A percentile compares a stretch with the other conserved stretches of the same genome.
Evolutionary conservation across 2,888 invertebrate species (phyloP).

Genomic region (Eristalinus aeneus): DNA sequence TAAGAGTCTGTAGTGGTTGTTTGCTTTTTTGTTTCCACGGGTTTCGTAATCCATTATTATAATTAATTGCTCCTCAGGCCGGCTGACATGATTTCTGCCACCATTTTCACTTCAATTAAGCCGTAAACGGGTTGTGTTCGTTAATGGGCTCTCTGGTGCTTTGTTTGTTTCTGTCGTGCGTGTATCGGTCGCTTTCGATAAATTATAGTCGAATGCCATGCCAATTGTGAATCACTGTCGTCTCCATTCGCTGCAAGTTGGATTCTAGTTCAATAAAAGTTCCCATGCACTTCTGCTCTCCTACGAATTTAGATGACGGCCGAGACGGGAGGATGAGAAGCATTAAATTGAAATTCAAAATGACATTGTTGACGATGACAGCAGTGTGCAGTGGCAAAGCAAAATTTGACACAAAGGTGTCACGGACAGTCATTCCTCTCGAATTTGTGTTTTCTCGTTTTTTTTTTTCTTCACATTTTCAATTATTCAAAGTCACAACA

Average conservation of each 20-base stretch:
- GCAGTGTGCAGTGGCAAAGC: slow-evolving; percentile 20
- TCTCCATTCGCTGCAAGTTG: not conserved
- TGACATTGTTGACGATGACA: slow-evolving; percentile 29
- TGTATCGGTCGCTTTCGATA: slow-evolving; percentile 20
- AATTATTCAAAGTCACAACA: slow-evolving; percentile 35
- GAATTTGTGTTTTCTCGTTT: slow-evolving; percentile 7
- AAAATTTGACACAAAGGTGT: slow-evolving; percentile 68
- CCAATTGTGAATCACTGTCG: slow-evolving; percentile 59
- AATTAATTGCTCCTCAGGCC: slow-evolving; percentile 70
- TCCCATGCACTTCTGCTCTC: slow-evolving; percentile 9
- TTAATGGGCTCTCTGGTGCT: not conserved
- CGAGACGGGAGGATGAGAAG: not conserved
- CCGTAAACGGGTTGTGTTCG: slow-evolving; percentile 63
- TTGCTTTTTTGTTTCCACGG: slow-evolving; percentile 27
- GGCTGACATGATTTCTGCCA: slow-evolving; percentile 69
- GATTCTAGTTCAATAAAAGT: slow-evolving; percentile 42
- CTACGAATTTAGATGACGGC: not conserved
- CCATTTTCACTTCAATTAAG: slow-evolving; percentile 70
- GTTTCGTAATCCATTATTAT: slow-evolving; percentile 71
- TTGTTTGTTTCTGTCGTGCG: slow-evolving; percentile 17
- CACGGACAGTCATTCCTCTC: slow-evolving; percentile 71
- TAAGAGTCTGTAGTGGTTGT: slow-evolving; percentile 8
- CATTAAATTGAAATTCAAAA: not conserved
- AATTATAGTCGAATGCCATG: slow-evolving; percentile 48
- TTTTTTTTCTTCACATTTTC: slow-evolving; percentile 11